phyloP scores from a whole-genome alignment of 2,797 vertebrate species.

The Cirrhinus mrigala region DNA sequence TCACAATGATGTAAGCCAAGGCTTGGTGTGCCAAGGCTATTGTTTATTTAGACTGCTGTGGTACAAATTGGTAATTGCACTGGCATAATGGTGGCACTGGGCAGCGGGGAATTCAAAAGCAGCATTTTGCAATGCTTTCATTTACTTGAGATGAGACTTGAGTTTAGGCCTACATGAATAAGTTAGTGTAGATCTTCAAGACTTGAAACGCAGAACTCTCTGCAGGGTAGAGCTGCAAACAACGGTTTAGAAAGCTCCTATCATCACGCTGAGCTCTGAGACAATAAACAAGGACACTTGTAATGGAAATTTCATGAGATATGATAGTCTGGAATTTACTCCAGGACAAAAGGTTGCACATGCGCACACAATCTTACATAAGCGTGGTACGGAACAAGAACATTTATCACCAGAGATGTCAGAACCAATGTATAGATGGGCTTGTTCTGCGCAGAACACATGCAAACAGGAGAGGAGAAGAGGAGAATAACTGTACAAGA shows the following conservation, averaged over 20 bases:
- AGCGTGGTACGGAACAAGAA: not conserved
- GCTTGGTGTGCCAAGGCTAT: not conserved
- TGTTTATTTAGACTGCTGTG: conserved; percentile 8
- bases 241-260: not conserved
- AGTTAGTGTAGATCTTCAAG: not conserved
- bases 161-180: not conserved
- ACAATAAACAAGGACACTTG: conserved; percentile 70
- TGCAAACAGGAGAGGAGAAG: not conserved
- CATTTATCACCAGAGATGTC: conserved; percentile 8
- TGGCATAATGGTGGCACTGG: not conserved
- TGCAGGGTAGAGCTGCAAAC: conserved; percentile 17
- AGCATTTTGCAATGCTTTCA: not conserved
- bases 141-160: not conserved
- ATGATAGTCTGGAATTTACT: conserved; percentile 46
- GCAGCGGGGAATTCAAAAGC: not conserved
- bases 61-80: not conserved
- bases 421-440: not conserved
- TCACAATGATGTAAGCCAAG: conserved; percentile 20
- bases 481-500: not conserved
- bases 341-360: conserved; percentile 43
- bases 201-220: not conserved
- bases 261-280: conserved; percentile 13
- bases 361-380: conserved; percentile 16
- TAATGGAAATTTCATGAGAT: conserved; percentile 56
- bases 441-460: not conserved